These are phyloP conservation scores for Colletes gigas DNA, from an alignment of 1,140 invertebrate genomes.

Conservation along the genomic window DNA sequence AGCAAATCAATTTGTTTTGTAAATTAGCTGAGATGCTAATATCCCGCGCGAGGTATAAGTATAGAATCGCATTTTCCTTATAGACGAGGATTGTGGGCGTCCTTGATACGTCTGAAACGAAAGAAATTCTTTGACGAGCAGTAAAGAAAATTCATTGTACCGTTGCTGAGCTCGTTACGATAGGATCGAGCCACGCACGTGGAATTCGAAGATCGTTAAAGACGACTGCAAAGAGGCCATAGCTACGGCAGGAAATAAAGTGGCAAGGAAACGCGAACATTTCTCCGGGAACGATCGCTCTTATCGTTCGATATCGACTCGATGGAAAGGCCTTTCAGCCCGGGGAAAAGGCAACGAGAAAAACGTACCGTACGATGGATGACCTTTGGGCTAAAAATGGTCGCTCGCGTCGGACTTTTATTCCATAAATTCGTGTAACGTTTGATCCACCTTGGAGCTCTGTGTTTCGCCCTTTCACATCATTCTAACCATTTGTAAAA, in stretches of 20 bases:
- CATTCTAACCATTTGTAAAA: too few species aligned
- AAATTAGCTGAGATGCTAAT: too few species aligned
- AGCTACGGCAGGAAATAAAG: conserved; percentile 4
- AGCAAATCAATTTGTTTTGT: too few species aligned
- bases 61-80: too few species aligned
- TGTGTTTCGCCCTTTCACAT: too few species aligned
- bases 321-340: too few species aligned
- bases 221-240: not conserved
- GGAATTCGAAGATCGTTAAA: conserved; percentile 50
- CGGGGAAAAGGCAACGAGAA: not conserved
- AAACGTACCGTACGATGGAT: not conserved
- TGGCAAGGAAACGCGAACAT: not conserved
- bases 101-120: conserved; percentile 3
- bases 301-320: conserved; percentile 14
- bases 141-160: conserved; percentile 18
- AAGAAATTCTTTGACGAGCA: conserved; percentile 29
- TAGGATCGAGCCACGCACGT: conserved; percentile 18
- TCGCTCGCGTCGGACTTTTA: too few species aligned
- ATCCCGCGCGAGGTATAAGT: too few species aligned
- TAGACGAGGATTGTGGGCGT: too few species aligned
- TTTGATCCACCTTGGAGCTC: too few species aligned
- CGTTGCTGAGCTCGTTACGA: conserved; percentile 10
- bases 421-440: too few species aligned
- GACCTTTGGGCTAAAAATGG: not conserved
- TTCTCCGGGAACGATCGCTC: conserved; percentile 8